Evolutionary conservation across 2,113 vertebrate genomes (phyloP).

Genomic region (Pseudopipra pipra): DNA sequence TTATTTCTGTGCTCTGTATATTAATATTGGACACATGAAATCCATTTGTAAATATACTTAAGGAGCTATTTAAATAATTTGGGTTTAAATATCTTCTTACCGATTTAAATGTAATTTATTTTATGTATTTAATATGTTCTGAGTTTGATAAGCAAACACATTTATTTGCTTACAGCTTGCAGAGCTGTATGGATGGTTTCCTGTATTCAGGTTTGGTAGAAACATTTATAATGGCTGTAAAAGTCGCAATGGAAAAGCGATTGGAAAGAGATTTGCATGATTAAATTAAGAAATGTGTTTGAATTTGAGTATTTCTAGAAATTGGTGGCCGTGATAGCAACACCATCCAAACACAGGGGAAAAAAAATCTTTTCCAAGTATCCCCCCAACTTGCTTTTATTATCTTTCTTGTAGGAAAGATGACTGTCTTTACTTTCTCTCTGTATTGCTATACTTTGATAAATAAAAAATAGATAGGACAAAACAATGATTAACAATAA

Average conservation of each 20-base stretch:
- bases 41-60: not conserved
- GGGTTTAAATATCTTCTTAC: not conserved
- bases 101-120: not conserved
- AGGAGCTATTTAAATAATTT: not conserved
- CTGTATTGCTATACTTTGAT: not conserved
- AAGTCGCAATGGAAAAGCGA: not conserved
- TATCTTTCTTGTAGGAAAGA: not conserved
- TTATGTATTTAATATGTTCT: not conserved
- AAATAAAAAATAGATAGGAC: not conserved
- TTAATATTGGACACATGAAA: not conserved
- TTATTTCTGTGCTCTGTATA: not conserved
- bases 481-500: not conserved
- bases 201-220: not conserved
- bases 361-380: not conserved
- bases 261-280: not conserved
- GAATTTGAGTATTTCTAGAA: not conserved
- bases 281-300: not conserved
- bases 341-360: not conserved
- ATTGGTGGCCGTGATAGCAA: not conserved
- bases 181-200: not conserved
- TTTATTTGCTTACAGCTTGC: not conserved
- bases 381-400: not conserved
- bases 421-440: not conserved
- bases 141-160: not conserved
- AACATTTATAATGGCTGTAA: not conserved